Base-by-base conservation (phyloP, 2,888 invertebrate species). In the Amphiduros pacificus region DNA sequence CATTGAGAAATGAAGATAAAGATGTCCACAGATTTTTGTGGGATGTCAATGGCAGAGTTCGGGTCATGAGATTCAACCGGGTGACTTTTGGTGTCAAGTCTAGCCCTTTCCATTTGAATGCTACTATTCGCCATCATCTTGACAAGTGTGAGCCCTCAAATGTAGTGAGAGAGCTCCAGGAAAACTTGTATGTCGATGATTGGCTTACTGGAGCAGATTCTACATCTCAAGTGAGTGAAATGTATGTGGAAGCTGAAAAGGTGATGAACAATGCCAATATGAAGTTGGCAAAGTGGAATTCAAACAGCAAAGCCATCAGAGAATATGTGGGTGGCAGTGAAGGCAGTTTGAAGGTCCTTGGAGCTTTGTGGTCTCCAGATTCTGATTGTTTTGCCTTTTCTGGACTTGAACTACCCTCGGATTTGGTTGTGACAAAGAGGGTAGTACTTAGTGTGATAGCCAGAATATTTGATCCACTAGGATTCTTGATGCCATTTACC, bases 121-220 rank as follows among this genome's bases (percentile, higher is more conserved):
- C 61, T n/a, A 63, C 65, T 14, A 17, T 67, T 2, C 48, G 41
- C 32, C 51, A 55, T 29, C 66, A 63, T 36, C 48, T 67, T 11
- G 17, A 14, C 0, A 17, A 44, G 29, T 58, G 17, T 50, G 22
- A n/a, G 22, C 28, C 50, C 44, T 50, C 60, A 22, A 31, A 17
- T n/a, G 56, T 53, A 22, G 66, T 64, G 6, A 29, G 31, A 4
- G 63, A 67, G 55, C 40, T 67, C 6, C 55, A 36, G 40, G 48
- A 69, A n/a, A 60, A 71, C 31, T 60, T 72, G 9, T 73, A 69
- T 60, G 67, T 72, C 9, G 71, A 74, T 53, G 72, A 74, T 61
- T 57, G 68, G 20, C 40, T 67, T 2, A 60, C 69, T n/a, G 69
- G 70, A 20, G 58, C 67, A 2, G 52, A 57, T 24, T 26, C 54